These are phyloP conservation scores for Autographa gamma DNA, from an alignment of 2,888 invertebrate species.

Conservation along the genomic window DNA sequence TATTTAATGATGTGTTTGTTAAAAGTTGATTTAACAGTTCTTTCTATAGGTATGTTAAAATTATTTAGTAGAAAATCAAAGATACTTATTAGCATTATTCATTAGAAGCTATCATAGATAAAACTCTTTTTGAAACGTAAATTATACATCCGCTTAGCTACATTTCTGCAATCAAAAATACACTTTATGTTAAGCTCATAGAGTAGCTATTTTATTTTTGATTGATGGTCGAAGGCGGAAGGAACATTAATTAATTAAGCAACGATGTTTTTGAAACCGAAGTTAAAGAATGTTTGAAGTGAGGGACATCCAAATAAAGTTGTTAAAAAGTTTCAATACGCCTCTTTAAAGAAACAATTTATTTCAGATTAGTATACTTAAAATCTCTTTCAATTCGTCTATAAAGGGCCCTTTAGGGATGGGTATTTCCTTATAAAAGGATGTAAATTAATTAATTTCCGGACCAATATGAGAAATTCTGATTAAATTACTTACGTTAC, in stretches of 20 bases:
- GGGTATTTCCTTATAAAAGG: slow-evolving; percentile 56
- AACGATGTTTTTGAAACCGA: slow-evolving; percentile 60
- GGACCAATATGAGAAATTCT: slow-evolving; percentile 25
- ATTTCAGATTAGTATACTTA: slow-evolving; percentile 40
- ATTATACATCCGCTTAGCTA: no score
- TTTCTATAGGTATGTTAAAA: no score
- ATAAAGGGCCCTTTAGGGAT: slow-evolving; percentile 48
- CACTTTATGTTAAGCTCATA: background rate
- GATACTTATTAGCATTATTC: slow-evolving; percentile 46
- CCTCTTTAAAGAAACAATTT: slow-evolving; percentile 53
- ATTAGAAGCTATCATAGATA: slow-evolving; percentile 41
- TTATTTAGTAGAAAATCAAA: no score
- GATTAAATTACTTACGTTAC: slow-evolving; percentile 22
- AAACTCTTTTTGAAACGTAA: no score
- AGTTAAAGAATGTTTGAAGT: slow-evolving; percentile 63
- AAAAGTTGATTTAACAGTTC: no score
- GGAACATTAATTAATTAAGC: slow-evolving; percentile 66
- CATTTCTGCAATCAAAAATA: slow-evolving; percentile 11
- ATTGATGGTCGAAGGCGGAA: slow-evolving; percentile 15
- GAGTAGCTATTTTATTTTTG: slow-evolving; percentile 6
- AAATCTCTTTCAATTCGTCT: slow-evolving; percentile 51
- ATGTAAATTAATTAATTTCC: slow-evolving; percentile 64
- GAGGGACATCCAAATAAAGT: slow-evolving; percentile 58
- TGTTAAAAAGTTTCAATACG: slow-evolving; percentile 58
- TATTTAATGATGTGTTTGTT: no score